Conservation (phyloP, 2,797 vertebrate genomes). For the Ataeniobius toweri region DNA sequence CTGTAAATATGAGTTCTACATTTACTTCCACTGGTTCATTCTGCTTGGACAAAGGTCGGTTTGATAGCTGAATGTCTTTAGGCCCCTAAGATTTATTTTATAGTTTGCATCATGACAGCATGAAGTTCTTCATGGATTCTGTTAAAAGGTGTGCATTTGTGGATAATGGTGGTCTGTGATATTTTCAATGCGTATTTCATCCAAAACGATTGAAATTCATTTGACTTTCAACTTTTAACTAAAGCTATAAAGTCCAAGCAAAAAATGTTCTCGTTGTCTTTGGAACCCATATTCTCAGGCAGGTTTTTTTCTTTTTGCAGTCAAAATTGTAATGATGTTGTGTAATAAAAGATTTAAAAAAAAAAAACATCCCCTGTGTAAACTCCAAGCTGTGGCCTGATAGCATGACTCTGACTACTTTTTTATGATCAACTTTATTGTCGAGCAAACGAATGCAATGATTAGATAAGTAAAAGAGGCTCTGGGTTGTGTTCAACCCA, state of each 20-base stretch:
- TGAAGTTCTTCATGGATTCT: neutral
- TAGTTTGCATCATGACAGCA: neutral
- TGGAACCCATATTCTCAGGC: neutral
- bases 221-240: too few relatives aligned
- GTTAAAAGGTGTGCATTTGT: neutral
- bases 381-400: neutral
- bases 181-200: neutral
- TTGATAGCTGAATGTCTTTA: neutral
- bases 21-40: constrained; percentile 26
- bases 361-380: neutral
- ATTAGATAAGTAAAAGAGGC: neutral
- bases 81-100: neutral
- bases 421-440: neutral
- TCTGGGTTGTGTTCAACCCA: neutral
- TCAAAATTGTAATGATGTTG: neutral
- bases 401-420: neutral
- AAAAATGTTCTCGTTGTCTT: neutral
- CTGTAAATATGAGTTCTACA: constrained; percentile 32
- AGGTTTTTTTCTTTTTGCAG: neutral
- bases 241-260: too few relatives aligned
- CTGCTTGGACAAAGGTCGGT: neutral
- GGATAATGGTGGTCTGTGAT: neutral
- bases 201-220: too few relatives aligned
- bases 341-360: neutral
- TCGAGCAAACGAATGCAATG: neutral